Evolutionary conservation across 2,113 vertebrate species (phyloP).

Genomic region (Saccopteryx leptura): DNA sequence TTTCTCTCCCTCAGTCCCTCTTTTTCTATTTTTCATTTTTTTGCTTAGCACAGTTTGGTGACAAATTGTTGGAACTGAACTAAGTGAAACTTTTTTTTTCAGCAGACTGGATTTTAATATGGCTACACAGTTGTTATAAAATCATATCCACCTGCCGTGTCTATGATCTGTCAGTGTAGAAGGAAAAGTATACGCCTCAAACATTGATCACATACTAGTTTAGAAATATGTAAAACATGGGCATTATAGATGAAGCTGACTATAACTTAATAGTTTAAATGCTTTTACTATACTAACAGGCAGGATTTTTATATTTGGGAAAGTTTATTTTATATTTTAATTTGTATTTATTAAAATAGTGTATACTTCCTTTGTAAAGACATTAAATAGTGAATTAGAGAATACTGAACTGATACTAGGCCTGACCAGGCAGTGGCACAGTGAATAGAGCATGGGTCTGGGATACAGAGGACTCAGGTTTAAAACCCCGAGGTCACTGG

Average conservation of each 20-base stretch:
- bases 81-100: constrained; percentile 12
- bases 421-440: too few species aligned
- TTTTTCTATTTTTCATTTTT: not conserved
- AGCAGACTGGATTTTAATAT: constrained; percentile 64
- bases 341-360: constrained; percentile 13
- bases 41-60: constrained; percentile 10
- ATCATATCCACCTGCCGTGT: not conserved
- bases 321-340: constrained; percentile 56
- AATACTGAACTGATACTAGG: not conserved
- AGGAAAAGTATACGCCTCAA: not conserved
- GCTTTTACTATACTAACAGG: constrained; percentile 24
- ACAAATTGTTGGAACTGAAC: constrained; percentile 47
- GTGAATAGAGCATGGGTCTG: too few species aligned
- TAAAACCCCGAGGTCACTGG: too few species aligned
- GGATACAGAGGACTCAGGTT: too few species aligned
- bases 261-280: not conserved
- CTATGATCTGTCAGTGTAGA: not conserved
- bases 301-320: constrained; percentile 28
- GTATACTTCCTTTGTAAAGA: constrained; percentile 16
- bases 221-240: not conserved
- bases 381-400: not conserved
- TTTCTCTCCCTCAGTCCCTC: not conserved
- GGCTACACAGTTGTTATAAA: constrained; percentile 7
- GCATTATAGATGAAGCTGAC: not conserved
- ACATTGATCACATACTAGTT: not conserved